Evolutionary conservation across 2,888 invertebrate species (phyloP), one percentile per base, ranked within the genome.

Genomic region (Pimpla rufipes): DNA sequence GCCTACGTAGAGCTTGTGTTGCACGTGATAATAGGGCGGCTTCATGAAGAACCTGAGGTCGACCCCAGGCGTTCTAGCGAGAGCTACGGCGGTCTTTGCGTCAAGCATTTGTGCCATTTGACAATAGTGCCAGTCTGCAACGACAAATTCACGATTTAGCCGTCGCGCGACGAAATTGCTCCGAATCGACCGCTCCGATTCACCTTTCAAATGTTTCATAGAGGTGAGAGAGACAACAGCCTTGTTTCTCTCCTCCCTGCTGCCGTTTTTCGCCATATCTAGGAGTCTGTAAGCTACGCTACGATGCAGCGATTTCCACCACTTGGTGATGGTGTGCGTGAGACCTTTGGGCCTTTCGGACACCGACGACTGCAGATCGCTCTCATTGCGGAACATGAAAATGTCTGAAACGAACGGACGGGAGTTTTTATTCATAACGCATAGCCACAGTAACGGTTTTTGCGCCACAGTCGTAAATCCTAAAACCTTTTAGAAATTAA

Each of bases 91-190:
- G 0, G 97, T 97, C 86, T 95, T 94, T 62, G 95, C 95, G 93
- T 97, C 97, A 87, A 97, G 95, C 85, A 96, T 96, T 93, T 97
- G 97, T 5, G 98, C 97, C 81, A 98, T 94, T 89, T 96, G 96
- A 71, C 95, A 94, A 90, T 95, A 97, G 88, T 97, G 94, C 89
- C 94, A 94, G 86, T 94, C 95, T 95, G 85, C 84, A 90, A 90
- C 18, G 7, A 0, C 42, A 8, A 66, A 45, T 66, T 13, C 2
- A 2, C 40, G 2, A 8, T 57, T 13, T 13, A 23, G 29, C 5
- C 29, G 2, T 57, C 2, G 47, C 47, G 47, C 47, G 5, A 47
- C 42, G 21, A 29, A 57, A 13, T 29, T 13, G 21, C 6, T 42
- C 42, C 5, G 13, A 57, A 13, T 29, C 23, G 10, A 29, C 29